Evolutionary conservation across 2,113 vertebrate species (phyloP).

Genomic region (Strix uralensis): DNA sequence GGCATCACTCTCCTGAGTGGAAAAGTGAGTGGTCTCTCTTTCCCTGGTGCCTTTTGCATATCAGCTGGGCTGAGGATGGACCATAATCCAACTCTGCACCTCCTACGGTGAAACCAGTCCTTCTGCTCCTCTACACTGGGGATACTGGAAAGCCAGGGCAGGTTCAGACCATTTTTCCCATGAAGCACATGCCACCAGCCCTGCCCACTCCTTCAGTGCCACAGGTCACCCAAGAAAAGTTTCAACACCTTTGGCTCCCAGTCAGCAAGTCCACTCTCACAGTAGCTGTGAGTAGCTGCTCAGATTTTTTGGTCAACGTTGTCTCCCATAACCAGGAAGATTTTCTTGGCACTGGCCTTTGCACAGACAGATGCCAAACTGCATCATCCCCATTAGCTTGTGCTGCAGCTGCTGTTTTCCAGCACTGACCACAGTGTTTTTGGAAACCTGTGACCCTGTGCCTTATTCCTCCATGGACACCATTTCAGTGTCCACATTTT

Average conservation of each 20-base stretch:
- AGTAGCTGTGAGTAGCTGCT: not conserved
- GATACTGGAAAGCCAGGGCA: not conserved
- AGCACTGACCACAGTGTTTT: accelerated
- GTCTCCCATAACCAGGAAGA: accelerated
- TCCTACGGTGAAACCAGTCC: not conserved
- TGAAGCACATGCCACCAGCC: not conserved
- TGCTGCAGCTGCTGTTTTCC: not conserved
- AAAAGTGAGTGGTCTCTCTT: not conserved
- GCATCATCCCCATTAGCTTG: not conserved
- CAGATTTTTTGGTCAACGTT: not conserved
- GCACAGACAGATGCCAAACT: not conserved
- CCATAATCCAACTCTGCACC: not conserved
- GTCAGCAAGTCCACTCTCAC: not conserved
- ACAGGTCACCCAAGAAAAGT: accelerated
- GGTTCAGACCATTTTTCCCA: not conserved
- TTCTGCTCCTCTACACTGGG: not conserved
- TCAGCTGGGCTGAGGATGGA: not conserved
- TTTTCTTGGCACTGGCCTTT: not conserved
- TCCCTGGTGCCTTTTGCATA: not conserved
- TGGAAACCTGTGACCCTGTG: not conserved
- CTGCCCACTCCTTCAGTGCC: not conserved
- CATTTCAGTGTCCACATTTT: not conserved
- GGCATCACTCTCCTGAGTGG: not conserved
- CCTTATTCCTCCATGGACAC: not conserved
- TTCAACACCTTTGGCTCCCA: not conserved